Percentiles rank a stretch among this genome's conserved stretches.
These are phyloP conservation scores for Polypterus bichir DNA, from an alignment of 2,113 vertebrate genomes.

Conservation along the genomic window DNA sequence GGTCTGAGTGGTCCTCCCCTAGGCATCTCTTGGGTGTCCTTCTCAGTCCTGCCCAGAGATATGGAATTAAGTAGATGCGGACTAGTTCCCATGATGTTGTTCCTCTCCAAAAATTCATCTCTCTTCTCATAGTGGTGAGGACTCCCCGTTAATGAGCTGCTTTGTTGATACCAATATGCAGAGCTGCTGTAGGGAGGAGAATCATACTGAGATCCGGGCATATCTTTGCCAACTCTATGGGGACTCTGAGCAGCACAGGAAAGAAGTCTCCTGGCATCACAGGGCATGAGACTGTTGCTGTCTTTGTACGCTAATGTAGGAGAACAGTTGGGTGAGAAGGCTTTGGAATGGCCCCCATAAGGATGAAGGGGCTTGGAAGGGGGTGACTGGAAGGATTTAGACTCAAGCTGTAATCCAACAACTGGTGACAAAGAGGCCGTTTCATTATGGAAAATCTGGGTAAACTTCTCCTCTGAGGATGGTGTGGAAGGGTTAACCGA, in stretches of 20 bases:
- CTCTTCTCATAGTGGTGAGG: conserved; percentile 71
- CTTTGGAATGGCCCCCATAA: conserved; percentile 56
- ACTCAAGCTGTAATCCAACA: conserved; percentile 60
- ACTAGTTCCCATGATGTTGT: conserved; percentile 55
- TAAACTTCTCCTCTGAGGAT: conserved; percentile 81
- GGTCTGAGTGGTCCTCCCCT: conserved; percentile 50
- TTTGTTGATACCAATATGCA: conserved; percentile 86
- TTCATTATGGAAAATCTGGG: conserved; percentile 82
- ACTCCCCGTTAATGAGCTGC: conserved; percentile 58
- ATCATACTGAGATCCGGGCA: conserved; percentile 78
- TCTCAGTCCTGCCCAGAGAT: conserved; percentile 58
- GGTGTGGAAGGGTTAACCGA: conserved; percentile 91
- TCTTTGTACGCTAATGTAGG: conserved; percentile 70
- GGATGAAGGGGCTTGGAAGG: conserved; percentile 57
- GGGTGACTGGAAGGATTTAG: conserved; percentile 61
- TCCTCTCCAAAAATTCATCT: conserved; percentile 70
- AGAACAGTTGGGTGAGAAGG: conserved; percentile 85
- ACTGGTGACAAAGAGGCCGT: conserved; percentile 69
- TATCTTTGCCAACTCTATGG: conserved; percentile 64
- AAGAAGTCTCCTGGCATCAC: conserved; percentile 60
- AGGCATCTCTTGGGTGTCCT: conserved; percentile 71
- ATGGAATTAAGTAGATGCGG: conserved; percentile 59
- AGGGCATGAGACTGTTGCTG: conserved; percentile 55
- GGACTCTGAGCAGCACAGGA: conserved; percentile 78
- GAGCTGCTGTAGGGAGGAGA: conserved; percentile 91